A percentile compares a stretch with the other conserved stretches of the same genome.
Conservation (phyloP, 1,140 invertebrate species). For the Carposina sasakii region DNA sequence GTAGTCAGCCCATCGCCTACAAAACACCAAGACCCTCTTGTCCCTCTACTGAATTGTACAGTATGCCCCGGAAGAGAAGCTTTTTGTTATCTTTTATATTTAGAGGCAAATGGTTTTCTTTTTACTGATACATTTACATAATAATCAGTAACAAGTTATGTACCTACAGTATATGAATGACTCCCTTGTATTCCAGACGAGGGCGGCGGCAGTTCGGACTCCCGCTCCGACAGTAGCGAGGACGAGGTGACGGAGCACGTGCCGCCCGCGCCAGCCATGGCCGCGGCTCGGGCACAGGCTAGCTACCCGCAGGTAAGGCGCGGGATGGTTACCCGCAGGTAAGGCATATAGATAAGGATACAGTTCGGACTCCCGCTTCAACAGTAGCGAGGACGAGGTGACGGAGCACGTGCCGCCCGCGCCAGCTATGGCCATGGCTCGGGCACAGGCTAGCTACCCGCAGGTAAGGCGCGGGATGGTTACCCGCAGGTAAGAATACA, state of each 20-base stretch:
- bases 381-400: conserved; percentile 66
- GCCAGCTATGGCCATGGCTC: conserved; percentile 57
- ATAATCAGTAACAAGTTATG: conserved; percentile 7
- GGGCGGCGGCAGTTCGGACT: conserved; percentile 47
- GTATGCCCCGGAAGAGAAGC: neutral
- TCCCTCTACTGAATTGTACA: too few relatives aligned
- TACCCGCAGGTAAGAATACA: too few relatives aligned
- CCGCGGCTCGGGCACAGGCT: conserved; percentile 60
- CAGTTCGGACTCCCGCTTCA: conserved; percentile 56
- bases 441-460: too few relatives aligned
- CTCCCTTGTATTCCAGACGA: conserved; percentile 49
- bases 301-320: too few relatives aligned
- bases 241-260: conserved; percentile 65
- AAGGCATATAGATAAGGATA: too few relatives aligned
- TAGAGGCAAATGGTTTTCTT: neutral
- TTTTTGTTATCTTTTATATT: neutral
- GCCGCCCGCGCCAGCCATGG: conserved; percentile 53
- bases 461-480: too few relatives aligned
- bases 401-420: conserved; percentile 57
- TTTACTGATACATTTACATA: neutral
- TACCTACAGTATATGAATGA: neutral
- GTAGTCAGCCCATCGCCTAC: too few relatives aligned
- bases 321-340: too few relatives aligned
- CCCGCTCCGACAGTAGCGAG: conserved; percentile 58
- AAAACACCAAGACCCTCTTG: too few relatives aligned